Percentiles rank a stretch among this genome's conserved stretches.
Evolutionary conservation across 1,140 invertebrate genomes (phyloP).

Genomic region (Zaprionus africanus): DNA sequence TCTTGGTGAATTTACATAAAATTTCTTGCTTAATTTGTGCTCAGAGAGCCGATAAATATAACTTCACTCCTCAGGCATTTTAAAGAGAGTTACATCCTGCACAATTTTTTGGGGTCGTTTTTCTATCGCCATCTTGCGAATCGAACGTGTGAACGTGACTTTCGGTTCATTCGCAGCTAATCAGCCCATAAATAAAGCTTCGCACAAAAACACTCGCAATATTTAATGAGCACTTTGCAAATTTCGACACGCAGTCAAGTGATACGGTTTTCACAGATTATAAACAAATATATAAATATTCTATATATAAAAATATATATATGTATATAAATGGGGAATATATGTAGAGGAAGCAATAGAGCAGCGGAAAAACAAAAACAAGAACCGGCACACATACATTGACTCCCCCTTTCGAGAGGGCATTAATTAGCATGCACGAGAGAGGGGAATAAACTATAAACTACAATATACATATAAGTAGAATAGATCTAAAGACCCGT

Average conservation of each 20-base stretch:
- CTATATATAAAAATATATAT: neutral
- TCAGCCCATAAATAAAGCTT: conserved; percentile 9
- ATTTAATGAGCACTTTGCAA: conserved; percentile 31
- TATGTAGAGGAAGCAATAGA: conserved; percentile 29
- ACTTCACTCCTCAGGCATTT: neutral
- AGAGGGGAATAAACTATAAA: neutral
- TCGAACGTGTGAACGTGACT: conserved; percentile 50
- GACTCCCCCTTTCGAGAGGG: conserved; percentile 44
- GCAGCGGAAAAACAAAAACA: conserved; percentile 38
- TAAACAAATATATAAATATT: neutral
- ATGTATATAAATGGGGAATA: neutral
- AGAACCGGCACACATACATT: conserved; percentile 16
- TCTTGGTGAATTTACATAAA: neutral
- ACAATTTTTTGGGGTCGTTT: neutral
- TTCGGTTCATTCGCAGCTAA: conserved; percentile 13
- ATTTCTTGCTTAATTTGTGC: neutral
- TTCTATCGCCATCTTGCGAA: conserved; percentile 13
- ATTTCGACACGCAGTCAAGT: conserved; percentile 36
- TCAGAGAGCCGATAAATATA: neutral
- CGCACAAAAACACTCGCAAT: conserved; percentile 10
- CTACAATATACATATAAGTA: neutral
- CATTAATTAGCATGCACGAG: conserved; percentile 58
- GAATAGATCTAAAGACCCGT: neutral
- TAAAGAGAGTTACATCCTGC: conserved; percentile 19
- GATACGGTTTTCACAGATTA: conserved; percentile 24